A percentile compares a stretch with the other conserved stretches of the same genome.
Conservation (phyloP, 2,113 vertebrate genomes). For the Cygnus atratus region DNA sequence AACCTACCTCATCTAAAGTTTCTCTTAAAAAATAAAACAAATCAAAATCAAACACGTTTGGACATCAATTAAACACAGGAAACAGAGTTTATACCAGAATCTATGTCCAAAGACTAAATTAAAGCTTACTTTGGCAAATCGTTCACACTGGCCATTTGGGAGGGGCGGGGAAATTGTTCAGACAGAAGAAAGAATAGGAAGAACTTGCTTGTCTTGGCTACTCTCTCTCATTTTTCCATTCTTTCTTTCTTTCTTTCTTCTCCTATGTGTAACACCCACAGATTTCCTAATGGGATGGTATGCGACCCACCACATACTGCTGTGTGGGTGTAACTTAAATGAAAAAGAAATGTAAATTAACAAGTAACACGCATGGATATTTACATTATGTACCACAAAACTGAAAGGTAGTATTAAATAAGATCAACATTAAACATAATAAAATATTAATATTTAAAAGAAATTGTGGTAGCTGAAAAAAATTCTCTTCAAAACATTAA, state of each 20-base stretch:
- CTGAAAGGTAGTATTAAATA: neutral
- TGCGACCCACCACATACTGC: constrained; percentile 61
- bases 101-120: constrained; percentile 51
- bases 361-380: neutral
- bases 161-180: constrained; percentile 68
- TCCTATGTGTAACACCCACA: constrained; percentile 71
- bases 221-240: constrained; percentile 68
- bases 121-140: constrained; percentile 78
- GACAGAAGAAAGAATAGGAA: constrained; percentile 77
- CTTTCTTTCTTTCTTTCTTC: constrained; percentile 57
- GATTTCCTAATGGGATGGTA: constrained; percentile 74
- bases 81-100: constrained; percentile 40
- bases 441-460: neutral
- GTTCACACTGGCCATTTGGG: constrained; percentile 40
- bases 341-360: constrained; percentile 44
- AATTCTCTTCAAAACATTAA: neutral
- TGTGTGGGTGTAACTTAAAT: constrained; percentile 37
- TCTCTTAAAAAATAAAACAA: constrained; percentile 24
- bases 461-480: neutral
- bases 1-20: neutral
- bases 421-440: neutral
- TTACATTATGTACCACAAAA: constrained; percentile 16
- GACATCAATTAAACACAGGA: constrained; percentile 21
- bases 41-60: constrained; percentile 6
- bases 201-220: constrained; percentile 81